Base-by-base conservation (phyloP, 2,888 invertebrate species). In the Willowsia nigromaculata region DNA sequence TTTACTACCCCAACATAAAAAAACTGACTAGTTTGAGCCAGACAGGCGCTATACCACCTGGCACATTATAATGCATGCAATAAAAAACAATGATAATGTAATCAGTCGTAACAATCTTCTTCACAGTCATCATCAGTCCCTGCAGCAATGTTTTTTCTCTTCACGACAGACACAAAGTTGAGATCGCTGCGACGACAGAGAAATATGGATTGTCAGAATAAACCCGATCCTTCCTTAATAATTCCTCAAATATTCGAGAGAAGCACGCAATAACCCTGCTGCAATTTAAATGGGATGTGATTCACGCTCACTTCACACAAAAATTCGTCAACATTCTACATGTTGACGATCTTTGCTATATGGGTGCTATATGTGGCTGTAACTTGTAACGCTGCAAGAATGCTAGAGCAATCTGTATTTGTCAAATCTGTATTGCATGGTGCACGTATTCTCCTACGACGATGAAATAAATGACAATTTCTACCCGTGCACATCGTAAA, bases 71-170 rank as follows among this genome's bases (percentile, higher is more conserved):
- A 65, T 65, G 37, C 33, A 65, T 15, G n/a, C 1, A 5, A 33
- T 37, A 59, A 37, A 53, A 68, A 83, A 83, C 53, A 83, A 83
- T 83, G 71, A 83, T 83, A 83, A 68, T 83, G 71, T 71, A 83
- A 83, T 83, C 83, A 83, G 83, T 56, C 53, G 50, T 50, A 83
- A 71, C 37, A 22, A 83, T 83, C 83, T 83, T 25, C 37, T 11
- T 33, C 33, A 7, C 65, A 33, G 11, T 56, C 18, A 11, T 33
- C n/a, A 53, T 13, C 25, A 59, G 59, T 27, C 65, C 37, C 33
- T 33, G 65, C 37, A 37, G 65, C 37, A n/a, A 65, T 65, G 37
- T 27, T 30, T 13, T 27, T 30, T 13, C 27, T 11, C 22, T 18
- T 11, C 2, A 62, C 27, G 18, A 62, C 27, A 62, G 18, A 11